Evolutionary conservation across 2,888 invertebrate genomes (phyloP), one percentile per base, ranked within the genome.

Genomic region (Tenthredo amoena): DNA sequence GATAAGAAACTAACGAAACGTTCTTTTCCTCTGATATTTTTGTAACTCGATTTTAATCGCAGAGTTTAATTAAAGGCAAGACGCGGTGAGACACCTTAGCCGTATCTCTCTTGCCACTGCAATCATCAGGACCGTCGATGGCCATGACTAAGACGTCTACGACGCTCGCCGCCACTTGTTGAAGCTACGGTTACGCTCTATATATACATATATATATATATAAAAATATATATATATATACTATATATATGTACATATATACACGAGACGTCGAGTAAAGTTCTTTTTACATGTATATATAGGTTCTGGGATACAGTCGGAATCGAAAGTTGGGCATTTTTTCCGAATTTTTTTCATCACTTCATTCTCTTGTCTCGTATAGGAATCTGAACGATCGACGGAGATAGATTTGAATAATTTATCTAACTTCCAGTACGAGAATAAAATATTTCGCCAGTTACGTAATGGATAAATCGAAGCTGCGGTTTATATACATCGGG

Each of bases 91-190:
- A 26, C 62, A 62, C 10, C 62, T 62, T 26, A 58, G 7, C 58
- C 7, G 26, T 62, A 0, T 26, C 21, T 62, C 10, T 62, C 62
- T 3, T 21, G 12, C 21, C 5, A n/a, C 6, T 55, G n/a, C 55
- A 55, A n/a, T 71, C 71, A 37, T 31, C 71, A 37, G 37, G 9
- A 71, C n/a, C 71, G 71, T 71, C 71, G 71, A 71, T 71, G 71
- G 71, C 71, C 34, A 71, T 62, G 62, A 62, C 43, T 43, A 74
- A 21, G 40, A 74, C 40, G 40, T 40, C 40, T 43, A 43, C 72
- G 72, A 74, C 1, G 40, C 81, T 79, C 58, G 82, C 87, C 88
- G 89, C 91, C 92, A 92, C 92, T 92, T 92, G 92, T 91, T 92
- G 92, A 91, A 91, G 91, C 89, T 50, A 58, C 68, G 47, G 62